Percentiles rank a stretch among this genome's conserved stretches.
phyloP scores from a whole-genome alignment of 2,113 vertebrate species.

The Lycaon pictus region DNA sequence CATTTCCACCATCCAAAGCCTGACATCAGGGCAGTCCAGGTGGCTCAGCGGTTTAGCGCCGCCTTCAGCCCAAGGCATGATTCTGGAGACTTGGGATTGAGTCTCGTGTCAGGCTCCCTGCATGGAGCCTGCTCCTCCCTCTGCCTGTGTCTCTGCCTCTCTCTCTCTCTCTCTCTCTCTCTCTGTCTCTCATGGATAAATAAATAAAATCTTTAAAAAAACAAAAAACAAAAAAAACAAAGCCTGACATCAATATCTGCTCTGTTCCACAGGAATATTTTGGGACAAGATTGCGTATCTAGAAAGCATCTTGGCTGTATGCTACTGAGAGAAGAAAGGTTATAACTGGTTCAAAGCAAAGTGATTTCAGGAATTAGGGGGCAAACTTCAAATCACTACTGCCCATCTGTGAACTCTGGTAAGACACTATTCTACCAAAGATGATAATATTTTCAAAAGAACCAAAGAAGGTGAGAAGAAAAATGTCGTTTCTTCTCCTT shows the following conservation, averaged over 20 bases:
- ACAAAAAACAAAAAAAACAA: no score
- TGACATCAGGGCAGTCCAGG: not conserved
- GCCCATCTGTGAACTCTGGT: constrained; percentile 4
- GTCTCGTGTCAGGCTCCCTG: no score
- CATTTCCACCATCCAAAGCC: not conserved
- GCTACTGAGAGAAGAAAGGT: not conserved
- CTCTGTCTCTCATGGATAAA: no score
- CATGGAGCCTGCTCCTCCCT: no score
- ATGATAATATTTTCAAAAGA: constrained; percentile 56
- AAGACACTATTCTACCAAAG: constrained; percentile 21
- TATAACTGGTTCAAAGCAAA: constrained; percentile 55
- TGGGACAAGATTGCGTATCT: not conserved
- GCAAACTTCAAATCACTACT: constrained; percentile 52
- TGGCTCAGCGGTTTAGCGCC: no score
- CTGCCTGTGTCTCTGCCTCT: no score
- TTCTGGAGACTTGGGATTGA: no score
- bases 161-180: no score
- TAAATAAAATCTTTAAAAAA: no score
- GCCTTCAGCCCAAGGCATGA: no score
- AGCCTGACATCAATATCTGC: not conserved
- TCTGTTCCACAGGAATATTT: not conserved
- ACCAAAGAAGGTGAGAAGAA: not conserved
- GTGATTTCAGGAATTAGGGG: not conserved
- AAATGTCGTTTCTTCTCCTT: not conserved
- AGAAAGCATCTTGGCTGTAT: not conserved